phyloP scores from a whole-genome alignment of 2,888 invertebrate genomes.

The Rhagonycha fulva region DNA sequence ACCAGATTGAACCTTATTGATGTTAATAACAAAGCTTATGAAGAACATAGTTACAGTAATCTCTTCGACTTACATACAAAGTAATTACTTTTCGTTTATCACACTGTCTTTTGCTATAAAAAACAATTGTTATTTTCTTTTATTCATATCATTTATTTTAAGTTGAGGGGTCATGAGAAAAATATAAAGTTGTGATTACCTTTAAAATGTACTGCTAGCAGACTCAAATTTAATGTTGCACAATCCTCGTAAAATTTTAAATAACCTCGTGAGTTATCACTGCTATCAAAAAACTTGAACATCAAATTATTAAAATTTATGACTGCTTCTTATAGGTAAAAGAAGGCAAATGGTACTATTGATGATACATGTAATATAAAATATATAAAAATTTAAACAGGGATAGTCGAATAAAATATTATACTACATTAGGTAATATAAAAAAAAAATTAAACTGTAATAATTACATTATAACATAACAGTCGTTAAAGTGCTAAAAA shows the following conservation, averaged over 20 bases:
- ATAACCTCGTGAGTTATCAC: neutral
- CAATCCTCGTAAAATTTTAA: neutral
- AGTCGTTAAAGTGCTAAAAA: neutral
- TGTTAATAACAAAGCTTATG: neutral
- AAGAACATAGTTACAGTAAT: neutral
- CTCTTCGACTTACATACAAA: neutral
- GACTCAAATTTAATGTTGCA: neutral
- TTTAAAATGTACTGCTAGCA: neutral
- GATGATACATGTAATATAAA: neutral
- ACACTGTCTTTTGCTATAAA: neutral
- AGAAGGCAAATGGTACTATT: neutral
- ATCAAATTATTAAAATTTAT: neutral
- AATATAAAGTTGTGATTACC: neutral
- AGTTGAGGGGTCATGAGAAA: neutral
- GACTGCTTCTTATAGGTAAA: neutral
- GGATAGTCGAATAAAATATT: neutral
- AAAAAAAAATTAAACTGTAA: neutral
- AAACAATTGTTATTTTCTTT: no score
- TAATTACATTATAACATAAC: neutral
- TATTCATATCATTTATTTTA: neutral
- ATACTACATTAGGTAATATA: neutral
- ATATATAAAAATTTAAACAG: neutral
- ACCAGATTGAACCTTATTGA: neutral
- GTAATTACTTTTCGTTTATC: neutral
- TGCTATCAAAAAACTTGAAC: neutral